phyloP scores from a whole-genome alignment of 2,113 vertebrate genomes.

The Naja naja region DNA sequence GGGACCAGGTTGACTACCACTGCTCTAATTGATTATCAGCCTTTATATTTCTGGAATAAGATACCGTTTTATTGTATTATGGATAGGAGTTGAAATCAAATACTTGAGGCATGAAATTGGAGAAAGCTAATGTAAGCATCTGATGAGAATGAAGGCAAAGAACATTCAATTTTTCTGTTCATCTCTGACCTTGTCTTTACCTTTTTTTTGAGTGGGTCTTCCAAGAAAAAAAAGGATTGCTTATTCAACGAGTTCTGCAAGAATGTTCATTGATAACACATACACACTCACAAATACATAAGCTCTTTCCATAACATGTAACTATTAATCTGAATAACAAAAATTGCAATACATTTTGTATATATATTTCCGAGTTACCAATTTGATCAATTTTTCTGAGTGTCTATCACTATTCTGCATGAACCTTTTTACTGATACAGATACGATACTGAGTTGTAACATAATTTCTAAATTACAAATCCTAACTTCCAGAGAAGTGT shows the following conservation, averaged over 20 bases:
- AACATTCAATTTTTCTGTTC: background rate
- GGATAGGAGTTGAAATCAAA: background rate
- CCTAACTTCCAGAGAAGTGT: background rate
- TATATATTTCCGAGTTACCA: background rate
- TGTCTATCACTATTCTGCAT: background rate
- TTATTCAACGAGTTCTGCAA: background rate
- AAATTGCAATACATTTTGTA: background rate
- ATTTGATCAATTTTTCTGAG: background rate
- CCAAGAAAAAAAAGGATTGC: background rate
- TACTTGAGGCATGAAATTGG: background rate
- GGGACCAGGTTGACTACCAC: too few relatives aligned
- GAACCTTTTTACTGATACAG: background rate
- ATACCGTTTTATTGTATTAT: background rate
- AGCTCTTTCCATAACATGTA: background rate
- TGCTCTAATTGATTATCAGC: background rate
- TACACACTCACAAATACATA: background rate
- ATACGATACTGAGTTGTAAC: background rate
- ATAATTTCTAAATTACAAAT: background rate
- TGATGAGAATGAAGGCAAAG: background rate
- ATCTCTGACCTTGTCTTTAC: background rate
- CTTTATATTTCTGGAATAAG: background rate
- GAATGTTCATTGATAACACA: background rate
- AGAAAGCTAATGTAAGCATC: background rate
- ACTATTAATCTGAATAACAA: background rate
- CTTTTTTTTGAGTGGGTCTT: background rate